phyloP scores from a whole-genome alignment of 2,888 invertebrate genomes.

The Enchytraeus crypticus region DNA sequence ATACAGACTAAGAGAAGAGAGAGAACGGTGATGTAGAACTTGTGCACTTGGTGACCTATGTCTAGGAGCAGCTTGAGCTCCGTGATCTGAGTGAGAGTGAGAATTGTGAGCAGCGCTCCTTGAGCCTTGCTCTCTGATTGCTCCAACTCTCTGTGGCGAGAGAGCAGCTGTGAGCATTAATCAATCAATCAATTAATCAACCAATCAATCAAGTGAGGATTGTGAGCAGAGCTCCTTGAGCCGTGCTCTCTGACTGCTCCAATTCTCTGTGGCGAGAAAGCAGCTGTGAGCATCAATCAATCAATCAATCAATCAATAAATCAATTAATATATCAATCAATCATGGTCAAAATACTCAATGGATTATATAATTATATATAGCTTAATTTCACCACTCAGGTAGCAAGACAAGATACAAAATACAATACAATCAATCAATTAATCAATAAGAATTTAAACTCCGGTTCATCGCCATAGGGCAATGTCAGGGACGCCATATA shows the following conservation, averaged over 20 bases:
- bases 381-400: too few species aligned
- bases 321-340: too few species aligned
- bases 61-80: conserved; percentile 28
- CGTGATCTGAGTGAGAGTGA: conserved; percentile 27
- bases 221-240: neutral
- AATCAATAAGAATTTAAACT: too few species aligned
- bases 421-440: too few species aligned
- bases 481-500: too few species aligned
- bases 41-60: conserved; percentile 26
- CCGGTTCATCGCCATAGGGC: too few species aligned
- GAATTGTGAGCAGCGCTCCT: neutral
- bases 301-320: too few species aligned
- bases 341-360: too few species aligned
- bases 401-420: too few species aligned
- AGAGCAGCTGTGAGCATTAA: neutral
- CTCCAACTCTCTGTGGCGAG: neutral
- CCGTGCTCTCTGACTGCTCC: neutral
- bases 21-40: conserved; percentile 29
- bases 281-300: neutral
- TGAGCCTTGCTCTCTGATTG: neutral
- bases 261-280: neutral
- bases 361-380: too few species aligned
- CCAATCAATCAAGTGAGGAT: too few species aligned
- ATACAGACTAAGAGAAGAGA: conserved; percentile 28
- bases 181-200: too few species aligned